A percentile compares a stretch with the other conserved stretches of the same genome.
Conservation (phyloP, 2,113 vertebrate genomes). For the Crotophaga sulcirostris region DNA sequence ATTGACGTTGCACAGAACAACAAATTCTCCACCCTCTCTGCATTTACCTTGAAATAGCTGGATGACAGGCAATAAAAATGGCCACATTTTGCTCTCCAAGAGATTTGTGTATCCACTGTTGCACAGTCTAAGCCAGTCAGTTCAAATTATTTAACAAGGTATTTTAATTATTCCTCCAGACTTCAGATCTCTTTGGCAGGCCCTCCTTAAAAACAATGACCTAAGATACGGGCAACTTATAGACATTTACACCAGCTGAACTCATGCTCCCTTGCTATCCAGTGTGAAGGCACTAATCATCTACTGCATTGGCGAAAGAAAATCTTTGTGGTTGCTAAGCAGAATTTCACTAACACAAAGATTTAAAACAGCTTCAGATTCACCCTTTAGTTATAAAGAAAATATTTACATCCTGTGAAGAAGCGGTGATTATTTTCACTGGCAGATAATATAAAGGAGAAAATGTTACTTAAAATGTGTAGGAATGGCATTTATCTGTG, state of each 20-base stretch:
- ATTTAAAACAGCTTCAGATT: slow-evolving; percentile 25
- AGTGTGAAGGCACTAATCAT: not conserved
- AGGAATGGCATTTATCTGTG: not conserved
- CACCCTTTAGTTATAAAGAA: slow-evolving; percentile 10
- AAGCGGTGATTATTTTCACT: not conserved
- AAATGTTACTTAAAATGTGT: slow-evolving; percentile 9
- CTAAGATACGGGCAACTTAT: not conserved
- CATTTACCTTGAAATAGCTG: not conserved
- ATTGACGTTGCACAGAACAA: fast-evolving
- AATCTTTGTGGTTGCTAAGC: slow-evolving; percentile 24
- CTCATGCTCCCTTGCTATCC: not conserved
- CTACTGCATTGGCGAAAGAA: slow-evolving; percentile 3
- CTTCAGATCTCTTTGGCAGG: not conserved
- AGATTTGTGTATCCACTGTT: not conserved
- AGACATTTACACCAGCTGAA: not conserved
- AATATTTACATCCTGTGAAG: slow-evolving; percentile 35
- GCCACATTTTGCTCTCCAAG: not conserved
- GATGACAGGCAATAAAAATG: not conserved
- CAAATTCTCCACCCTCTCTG: not conserved
- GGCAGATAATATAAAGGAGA: slow-evolving; percentile 12
- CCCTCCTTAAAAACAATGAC: fast-evolving
- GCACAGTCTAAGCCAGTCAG: not conserved
- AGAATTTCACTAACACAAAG: slow-evolving; percentile 41
- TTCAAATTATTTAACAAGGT: not conserved
- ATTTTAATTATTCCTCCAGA: not conserved